phyloP scores from a whole-genome alignment of 2,113 vertebrate species.

The Etheostoma spectabile region DNA sequence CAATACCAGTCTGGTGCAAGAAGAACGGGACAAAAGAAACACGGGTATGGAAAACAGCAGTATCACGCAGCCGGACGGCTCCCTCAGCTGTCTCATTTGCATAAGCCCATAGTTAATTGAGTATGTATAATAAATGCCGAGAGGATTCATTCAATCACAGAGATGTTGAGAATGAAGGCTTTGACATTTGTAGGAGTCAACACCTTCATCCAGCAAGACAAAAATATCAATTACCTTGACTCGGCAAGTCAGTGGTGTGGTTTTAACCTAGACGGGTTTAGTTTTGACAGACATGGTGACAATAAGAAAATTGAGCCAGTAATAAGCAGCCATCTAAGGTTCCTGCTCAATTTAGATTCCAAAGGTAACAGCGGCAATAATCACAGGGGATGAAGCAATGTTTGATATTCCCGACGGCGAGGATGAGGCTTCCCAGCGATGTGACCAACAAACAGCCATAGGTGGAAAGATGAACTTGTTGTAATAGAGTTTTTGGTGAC shows the following conservation, averaged over 20 bases:
- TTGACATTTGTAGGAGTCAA: constrained; percentile 51
- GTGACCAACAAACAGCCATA: constrained; percentile 49
- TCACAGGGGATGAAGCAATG: constrained; percentile 21
- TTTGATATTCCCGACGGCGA: constrained; percentile 25
- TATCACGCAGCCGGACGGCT: background rate
- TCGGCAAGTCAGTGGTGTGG: background rate
- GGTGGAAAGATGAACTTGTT: constrained; percentile 52
- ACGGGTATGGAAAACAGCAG: constrained; percentile 11
- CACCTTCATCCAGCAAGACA: constrained; percentile 32
- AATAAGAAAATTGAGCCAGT: constrained; percentile 9
- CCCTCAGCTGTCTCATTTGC: constrained; percentile 41
- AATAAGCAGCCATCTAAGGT: constrained; percentile 29
- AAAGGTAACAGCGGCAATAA: constrained; percentile 22
- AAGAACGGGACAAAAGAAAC: constrained; percentile 35
- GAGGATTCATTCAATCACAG: constrained; percentile 50
- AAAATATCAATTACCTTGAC: constrained; percentile 56
- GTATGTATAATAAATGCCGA: constrained; percentile 44
- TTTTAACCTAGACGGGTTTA: background rate
- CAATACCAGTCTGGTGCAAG: constrained; percentile 23
- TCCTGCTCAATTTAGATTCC: constrained; percentile 36
- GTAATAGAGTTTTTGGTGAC: constrained; percentile 62
- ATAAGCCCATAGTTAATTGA: constrained; percentile 59
- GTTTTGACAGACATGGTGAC: constrained; percentile 21
- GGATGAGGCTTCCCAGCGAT: constrained; percentile 15
- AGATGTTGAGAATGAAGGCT: constrained; percentile 25